These are phyloP conservation scores for Myocastor coypus DNA, from an alignment of 2,113 vertebrate genomes.

Conservation along the genomic window DNA sequence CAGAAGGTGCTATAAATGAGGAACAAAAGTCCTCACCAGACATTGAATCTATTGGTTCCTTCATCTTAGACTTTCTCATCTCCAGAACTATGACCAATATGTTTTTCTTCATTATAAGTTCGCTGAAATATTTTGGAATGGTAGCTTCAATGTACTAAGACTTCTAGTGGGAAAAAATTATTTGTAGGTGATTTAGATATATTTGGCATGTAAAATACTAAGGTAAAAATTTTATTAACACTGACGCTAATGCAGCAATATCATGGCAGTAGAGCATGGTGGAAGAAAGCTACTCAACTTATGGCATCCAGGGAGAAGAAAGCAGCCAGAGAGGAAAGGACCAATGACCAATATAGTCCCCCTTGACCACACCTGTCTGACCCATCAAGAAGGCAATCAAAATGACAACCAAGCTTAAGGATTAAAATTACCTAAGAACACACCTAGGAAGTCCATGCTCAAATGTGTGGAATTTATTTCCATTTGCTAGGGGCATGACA, in stretches of 20 bases:
- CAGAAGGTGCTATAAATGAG: neutral
- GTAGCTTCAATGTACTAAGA: neutral
- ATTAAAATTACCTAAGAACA: neutral
- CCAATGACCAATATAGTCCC: neutral
- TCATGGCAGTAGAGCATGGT: neutral
- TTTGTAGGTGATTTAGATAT: neutral
- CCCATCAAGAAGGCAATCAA: neutral
- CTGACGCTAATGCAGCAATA: neutral
- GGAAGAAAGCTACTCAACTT: neutral
- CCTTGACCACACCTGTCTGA: neutral
- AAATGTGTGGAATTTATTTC: neutral
- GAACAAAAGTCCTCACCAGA: neutral
- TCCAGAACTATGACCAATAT: neutral
- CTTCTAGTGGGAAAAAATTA: slow-evolving; percentile 20
- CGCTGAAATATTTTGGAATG: neutral
- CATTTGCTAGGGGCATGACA: neutral
- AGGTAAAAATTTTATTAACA: slow-evolving; percentile 40
- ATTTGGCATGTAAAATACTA: neutral
- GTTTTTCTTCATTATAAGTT: neutral
- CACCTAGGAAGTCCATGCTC: neutral
- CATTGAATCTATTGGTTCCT: neutral
- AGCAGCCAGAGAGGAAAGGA: neutral
- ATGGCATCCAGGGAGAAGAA: neutral
- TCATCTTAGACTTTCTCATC: neutral
- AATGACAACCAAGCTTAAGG: neutral